Evolutionary conservation across 2,113 vertebrate species (phyloP), one percentile per base, ranked within the genome.

Genomic region (Periophthalmus modestus): DNA sequence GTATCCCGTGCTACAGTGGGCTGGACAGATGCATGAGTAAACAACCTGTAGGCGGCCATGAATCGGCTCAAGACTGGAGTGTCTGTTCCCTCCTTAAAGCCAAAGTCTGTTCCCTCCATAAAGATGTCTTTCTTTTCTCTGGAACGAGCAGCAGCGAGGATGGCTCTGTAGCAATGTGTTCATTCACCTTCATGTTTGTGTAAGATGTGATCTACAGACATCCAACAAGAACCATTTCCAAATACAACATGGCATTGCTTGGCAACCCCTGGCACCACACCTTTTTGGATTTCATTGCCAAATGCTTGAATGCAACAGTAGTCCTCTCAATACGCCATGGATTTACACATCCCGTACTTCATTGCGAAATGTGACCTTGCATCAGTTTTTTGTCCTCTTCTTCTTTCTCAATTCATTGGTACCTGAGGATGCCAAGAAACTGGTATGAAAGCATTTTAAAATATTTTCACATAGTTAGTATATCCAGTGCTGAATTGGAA

Each of bases 91-190:
- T 69, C 63, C 75, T 89, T 82, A 93, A 93, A 93, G 88, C 81
- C 73, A 76, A 73, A 79, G 82, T 91, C 86, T 92, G 89, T 93
- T 89, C 84, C 78, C 61, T 87, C 66, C 70, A 93, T 89, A 92
- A 93, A 83, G 93, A 80, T 19, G 61, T 68, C 91, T 89, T 92
- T 93, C 85, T 91, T 85, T 52, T 66, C 55, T 68, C 46, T 74
- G 73, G 69, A 83, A 79, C 74, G 62, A 69, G 81, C 77, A 72
- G 81, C 77, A 79, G 71, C 28, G 68, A 85, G 76, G 76, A 77
- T 81, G 79, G 85, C 71, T 79, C 71, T 19, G 63, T 48, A 80
- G 89, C 80, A 83, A 82, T 75, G 79, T 79, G 85, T 77, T 82
- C 78, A 75, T 89, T 92, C 83, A 91, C 85, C 57, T 52, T 66